Evolutionary conservation across 2,113 vertebrate genomes (phyloP).

Genomic region (Gopherus flavomarginatus): DNA sequence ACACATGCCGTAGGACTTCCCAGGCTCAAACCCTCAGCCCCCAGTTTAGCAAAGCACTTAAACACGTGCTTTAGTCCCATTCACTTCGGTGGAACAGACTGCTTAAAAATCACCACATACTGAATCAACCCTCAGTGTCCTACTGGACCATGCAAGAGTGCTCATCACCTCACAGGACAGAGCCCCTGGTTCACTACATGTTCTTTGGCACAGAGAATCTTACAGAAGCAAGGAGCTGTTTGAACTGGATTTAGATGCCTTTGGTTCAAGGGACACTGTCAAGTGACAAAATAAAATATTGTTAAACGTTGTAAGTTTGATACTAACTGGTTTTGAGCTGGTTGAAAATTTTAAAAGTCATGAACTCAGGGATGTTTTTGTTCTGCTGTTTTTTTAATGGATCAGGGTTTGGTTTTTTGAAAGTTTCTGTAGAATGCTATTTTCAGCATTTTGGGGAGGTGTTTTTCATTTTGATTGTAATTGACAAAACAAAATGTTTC

Average conservation of each 20-base stretch:
- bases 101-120: not conserved
- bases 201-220: not conserved
- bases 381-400: not conserved
- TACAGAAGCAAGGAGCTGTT: not conserved
- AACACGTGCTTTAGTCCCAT: not conserved
- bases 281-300: constrained; percentile 35
- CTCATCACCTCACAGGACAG: not conserved
- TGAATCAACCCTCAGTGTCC: not conserved
- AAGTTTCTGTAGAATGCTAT: not conserved
- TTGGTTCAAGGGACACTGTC: not conserved
- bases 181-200: constrained; percentile 20
- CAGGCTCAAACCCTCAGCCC: not conserved
- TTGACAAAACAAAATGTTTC: not conserved
- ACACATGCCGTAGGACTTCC: not conserved
- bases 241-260: not conserved
- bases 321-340: not conserved
- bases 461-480: not conserved
- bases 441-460: not conserved
- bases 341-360: not conserved
- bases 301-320: constrained; percentile 20
- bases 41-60: not conserved
- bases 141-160: not conserved
- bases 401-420: not conserved
- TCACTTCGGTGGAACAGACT: not conserved
- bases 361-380: not conserved